A percentile compares a stretch with the other conserved stretches of the same genome.
Conservation (phyloP, 2,888 invertebrate species). For the Mycalesis mineus region DNA sequence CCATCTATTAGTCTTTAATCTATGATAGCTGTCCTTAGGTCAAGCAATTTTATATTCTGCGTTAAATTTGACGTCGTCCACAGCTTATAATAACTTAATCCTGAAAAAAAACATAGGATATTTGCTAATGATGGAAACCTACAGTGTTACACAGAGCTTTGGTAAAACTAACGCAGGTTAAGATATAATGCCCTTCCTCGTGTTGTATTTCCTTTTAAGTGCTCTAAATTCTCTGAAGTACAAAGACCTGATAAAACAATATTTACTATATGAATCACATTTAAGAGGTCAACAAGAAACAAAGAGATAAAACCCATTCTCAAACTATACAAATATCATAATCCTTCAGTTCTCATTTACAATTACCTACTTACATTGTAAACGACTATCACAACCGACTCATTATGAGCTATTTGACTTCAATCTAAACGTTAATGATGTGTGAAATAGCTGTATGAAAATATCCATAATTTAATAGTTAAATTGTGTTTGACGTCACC, state of each 20-base stretch:
- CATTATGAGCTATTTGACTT: conserved; percentile 4
- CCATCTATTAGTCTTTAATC: too few species aligned
- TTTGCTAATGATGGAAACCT: too few species aligned
- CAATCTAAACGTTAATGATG: not conserved
- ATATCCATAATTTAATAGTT: not conserved
- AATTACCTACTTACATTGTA: conserved; percentile 42
- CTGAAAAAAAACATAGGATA: too few species aligned
- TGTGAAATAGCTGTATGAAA: not conserved
- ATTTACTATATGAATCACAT: conserved; percentile 27
- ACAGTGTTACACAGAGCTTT: too few species aligned
- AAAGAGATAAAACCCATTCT: conserved; percentile 34
- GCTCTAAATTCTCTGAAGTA: not conserved
- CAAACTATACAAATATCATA: conserved; percentile 38
- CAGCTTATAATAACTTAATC: too few species aligned
- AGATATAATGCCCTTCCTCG: too few species aligned
- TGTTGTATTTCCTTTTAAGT: not conserved
- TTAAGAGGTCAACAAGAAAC: conserved; percentile 28
- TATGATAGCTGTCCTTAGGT: too few species aligned
- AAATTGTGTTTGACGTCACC: too few species aligned
- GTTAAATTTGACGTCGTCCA: too few species aligned
- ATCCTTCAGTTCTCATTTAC: conserved; percentile 59
- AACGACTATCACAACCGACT: too few species aligned
- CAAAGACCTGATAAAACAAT: conserved; percentile 13
- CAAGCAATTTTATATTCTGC: too few species aligned
- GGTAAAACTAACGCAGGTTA: too few species aligned